A percentile compares a stretch with the other conserved stretches of the same genome.
These are phyloP conservation scores for Brachionus sp. DNA, from an alignment of 1,140 invertebrate genomes.

Conservation along the genomic window DNA sequence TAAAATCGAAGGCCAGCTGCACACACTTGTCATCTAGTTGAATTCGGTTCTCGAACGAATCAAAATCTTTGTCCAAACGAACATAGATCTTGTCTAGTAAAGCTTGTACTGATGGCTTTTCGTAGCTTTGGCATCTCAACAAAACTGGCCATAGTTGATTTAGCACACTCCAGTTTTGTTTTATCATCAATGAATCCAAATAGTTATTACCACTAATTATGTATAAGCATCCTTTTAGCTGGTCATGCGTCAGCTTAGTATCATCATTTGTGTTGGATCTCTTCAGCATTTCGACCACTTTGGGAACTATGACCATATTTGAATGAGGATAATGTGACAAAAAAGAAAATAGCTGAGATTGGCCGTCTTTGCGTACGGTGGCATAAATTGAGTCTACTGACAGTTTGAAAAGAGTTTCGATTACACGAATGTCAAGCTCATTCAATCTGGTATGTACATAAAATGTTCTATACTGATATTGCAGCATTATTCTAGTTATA, in stretches of 20 bases:
- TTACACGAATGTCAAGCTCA: constrained; percentile 68
- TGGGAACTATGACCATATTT: constrained; percentile 64
- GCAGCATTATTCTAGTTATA: constrained; percentile 19
- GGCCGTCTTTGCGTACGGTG: constrained; percentile 66
- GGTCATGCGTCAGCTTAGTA: constrained; percentile 62
- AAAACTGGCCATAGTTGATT: constrained; percentile 68
- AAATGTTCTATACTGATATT: constrained; percentile 41
- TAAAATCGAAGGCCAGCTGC: neutral
- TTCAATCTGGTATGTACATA: constrained; percentile 55
- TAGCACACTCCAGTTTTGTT: constrained; percentile 73
- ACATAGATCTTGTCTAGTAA: constrained; percentile 67
- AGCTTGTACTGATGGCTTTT: constrained; percentile 73
- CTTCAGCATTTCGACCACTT: constrained; percentile 64
- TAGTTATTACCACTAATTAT: constrained; percentile 68
- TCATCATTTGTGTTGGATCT: constrained; percentile 63
- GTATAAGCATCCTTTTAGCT: constrained; percentile 71
- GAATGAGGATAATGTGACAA: constrained; percentile 65
- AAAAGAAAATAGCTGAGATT: constrained; percentile 63
- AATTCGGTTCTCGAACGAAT: constrained; percentile 60
- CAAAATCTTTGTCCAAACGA: constrained; percentile 61
- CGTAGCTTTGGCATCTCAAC: constrained; percentile 70
- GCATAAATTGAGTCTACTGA: constrained; percentile 49
- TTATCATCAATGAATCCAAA: constrained; percentile 65
- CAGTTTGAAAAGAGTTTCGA: constrained; percentile 63
- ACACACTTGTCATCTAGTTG: constrained; percentile 50